Conservation (phyloP, 1,140 invertebrate species). For the Chironomus striatipennis region DNA sequence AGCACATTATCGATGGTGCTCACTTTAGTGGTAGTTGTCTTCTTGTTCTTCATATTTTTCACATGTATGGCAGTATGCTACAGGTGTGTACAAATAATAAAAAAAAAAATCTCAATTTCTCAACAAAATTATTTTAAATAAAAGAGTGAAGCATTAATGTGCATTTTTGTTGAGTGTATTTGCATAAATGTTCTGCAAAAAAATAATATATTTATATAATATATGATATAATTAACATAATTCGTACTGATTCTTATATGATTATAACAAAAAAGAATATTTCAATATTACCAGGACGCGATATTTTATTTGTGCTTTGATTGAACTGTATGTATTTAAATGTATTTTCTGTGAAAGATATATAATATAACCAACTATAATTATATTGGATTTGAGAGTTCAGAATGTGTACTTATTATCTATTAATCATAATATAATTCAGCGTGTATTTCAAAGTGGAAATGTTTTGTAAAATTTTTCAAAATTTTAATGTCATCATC, state of each 20-base stretch:
- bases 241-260: background rate
- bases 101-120: conserved; percentile 3
- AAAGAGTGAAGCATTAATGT: conserved; percentile 7
- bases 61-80: conserved; percentile 89
- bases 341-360: background rate
- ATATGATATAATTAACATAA: background rate
- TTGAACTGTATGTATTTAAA: conserved; percentile 3
- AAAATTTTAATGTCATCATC: background rate
- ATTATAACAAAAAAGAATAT: background rate
- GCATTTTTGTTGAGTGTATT: conserved; percentile 13
- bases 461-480: no score
- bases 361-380: background rate
- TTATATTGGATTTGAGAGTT: no score
- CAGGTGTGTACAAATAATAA: conserved; percentile 59
- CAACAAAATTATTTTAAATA: background rate
- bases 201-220: background rate
- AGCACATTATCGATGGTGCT: conserved; percentile 84
- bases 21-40: conserved; percentile 84
- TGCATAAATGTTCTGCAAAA: conserved; percentile 3
- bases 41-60: conserved; percentile 88
- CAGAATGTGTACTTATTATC: no score
- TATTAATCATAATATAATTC: no score
- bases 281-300: background rate
- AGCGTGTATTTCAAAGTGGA: no score
- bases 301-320: conserved; percentile 2